Base-by-base conservation (phyloP, 2,888 invertebrate genomes). In the Bellardia pandia region DNA sequence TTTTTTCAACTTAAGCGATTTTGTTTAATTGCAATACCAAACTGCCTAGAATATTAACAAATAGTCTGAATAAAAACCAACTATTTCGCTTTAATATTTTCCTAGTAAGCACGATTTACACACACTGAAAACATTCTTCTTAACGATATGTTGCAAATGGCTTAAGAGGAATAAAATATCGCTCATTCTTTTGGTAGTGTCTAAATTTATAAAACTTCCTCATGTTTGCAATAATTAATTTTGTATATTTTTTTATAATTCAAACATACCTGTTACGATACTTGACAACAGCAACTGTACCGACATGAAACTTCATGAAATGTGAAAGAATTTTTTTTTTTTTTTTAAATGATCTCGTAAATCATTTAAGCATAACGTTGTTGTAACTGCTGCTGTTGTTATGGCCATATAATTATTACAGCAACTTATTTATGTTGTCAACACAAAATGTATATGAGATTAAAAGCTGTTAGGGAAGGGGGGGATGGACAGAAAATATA, bases 301-400 rank as follows among this genome's bases (percentile, higher is more conserved):
- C 62, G 13, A 45, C 42, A 71, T 51, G 42, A 11, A 45, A 14
- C n/a, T 66, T 74, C 53, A 33, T 42, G 37, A 62, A 75, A 51
- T 74, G 81, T 66, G 53, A 53, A 83, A 76, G 69, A 76, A 53
- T 42, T 58, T 64, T 74, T 80, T 62, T 62, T 53, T 40, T 16
- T 45, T 51, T 66, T 85, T 69, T 87, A 85, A 85, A 81, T 60
- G 78, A 87, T 81, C 84, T 87, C 81, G 74, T 85, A 81, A 87
- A 85, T 85, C 84, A 87, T 81, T 87, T 66, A 72, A 77, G 76
- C 86, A 87, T 80, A 81, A 77, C 77, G 42, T 71, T 53, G 13
- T 45, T 71, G 13, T 56, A 72, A 30, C 16, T 79, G n/a, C 11
- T 53, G 68, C n/a, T 64, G 58, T 72, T 78, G 40, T 66, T 48